Conservation (phyloP, 2,797 vertebrate genomes). For the Oreochromis mossambicus region DNA sequence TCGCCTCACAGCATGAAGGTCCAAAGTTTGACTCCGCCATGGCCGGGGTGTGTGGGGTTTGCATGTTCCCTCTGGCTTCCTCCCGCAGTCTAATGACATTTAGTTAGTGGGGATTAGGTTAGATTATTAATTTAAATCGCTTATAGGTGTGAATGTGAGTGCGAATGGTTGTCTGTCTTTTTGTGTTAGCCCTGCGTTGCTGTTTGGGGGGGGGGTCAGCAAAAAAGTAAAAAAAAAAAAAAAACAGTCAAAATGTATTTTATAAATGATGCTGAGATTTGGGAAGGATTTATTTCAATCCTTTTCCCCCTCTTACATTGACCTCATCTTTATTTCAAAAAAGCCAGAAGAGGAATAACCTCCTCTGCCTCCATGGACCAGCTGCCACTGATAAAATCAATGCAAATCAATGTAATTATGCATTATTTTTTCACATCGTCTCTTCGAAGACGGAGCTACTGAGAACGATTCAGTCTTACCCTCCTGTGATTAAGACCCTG, state of each 20-base stretch:
- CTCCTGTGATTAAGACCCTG: neutral
- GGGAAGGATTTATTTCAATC: neutral
- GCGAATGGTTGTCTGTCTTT: neutral
- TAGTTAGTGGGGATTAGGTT: rapidly evolving
- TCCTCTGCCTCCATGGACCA: neutral
- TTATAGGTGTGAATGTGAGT: neutral
- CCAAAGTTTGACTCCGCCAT: neutral
- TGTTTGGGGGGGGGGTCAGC: rapidly evolving
- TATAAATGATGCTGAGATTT: neutral
- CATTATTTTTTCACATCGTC: neutral
- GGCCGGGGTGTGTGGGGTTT: rapidly evolving
- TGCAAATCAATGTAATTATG: neutral
- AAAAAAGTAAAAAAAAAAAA: rapidly evolving
- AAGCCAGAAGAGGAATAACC: rapidly evolving
- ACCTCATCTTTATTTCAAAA: neutral
- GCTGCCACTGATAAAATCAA: neutral
- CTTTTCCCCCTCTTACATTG: rapidly evolving
- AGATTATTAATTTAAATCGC: rapidly evolving
- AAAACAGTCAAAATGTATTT: neutral
- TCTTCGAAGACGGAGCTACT: neutral
- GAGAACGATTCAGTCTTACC: neutral
- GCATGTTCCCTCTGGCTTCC: neutral
- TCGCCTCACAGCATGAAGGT: neutral
- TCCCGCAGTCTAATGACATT: rapidly evolving
- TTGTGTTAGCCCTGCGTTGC: no score